These are phyloP conservation scores for Mythimna albipuncta DNA, from an alignment of 2,888 invertebrate species.

Conservation along the genomic window DNA sequence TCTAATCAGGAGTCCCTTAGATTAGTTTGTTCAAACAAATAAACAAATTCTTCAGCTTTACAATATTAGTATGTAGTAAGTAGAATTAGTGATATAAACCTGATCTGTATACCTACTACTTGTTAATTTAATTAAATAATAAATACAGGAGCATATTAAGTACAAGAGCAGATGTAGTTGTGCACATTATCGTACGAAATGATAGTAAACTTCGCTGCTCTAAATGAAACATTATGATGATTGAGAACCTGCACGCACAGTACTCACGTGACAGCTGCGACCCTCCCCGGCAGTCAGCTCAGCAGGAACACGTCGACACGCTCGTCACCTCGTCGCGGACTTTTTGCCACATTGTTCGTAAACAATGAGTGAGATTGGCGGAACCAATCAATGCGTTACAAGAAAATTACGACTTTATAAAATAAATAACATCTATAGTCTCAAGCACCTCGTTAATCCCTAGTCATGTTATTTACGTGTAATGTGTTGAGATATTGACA, in stretches of 20 bases:
- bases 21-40: too few relatives aligned
- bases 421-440: slow-evolving; percentile 19
- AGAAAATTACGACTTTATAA: slow-evolving; percentile 17
- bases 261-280: background rate
- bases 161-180: background rate
- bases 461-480: background rate
- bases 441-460: background rate
- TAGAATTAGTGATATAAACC: too few relatives aligned
- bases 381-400: slow-evolving; percentile 34
- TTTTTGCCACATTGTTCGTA: slow-evolving; percentile 46
- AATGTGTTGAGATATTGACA: background rate
- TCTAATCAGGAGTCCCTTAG: too few relatives aligned
- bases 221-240: background rate
- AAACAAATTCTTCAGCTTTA: too few relatives aligned
- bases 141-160: too few relatives aligned
- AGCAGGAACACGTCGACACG: slow-evolving; percentile 10
- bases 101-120: too few relatives aligned
- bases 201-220: background rate
- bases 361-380: slow-evolving; percentile 45
- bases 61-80: too few relatives aligned
- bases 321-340: slow-evolving; percentile 12
- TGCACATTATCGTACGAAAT: background rate
- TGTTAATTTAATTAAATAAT: too few relatives aligned
- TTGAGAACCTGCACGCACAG: background rate
- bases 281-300: background rate